Percentiles rank a stretch among this genome's conserved stretches.
These are phyloP conservation scores for Dasypolia templi DNA, from an alignment of 2,888 invertebrate genomes.

Conservation along the genomic window DNA sequence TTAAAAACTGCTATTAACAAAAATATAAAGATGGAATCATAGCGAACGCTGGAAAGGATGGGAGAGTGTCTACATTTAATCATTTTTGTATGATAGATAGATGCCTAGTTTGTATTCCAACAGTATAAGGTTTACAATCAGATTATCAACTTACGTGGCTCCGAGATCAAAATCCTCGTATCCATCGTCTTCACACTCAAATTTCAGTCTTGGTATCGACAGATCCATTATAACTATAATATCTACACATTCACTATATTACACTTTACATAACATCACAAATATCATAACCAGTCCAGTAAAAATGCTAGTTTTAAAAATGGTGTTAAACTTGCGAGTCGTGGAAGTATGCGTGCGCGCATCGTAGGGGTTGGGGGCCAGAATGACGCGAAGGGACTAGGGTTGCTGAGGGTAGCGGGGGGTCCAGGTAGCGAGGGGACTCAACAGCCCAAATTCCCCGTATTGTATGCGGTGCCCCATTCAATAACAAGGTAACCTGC, in stretches of 20 bases:
- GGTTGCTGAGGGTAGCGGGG: slow-evolving; percentile 61
- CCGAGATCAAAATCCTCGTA: slow-evolving; percentile 75
- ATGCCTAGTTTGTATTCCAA: neutral
- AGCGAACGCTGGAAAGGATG: neutral
- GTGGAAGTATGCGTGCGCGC: slow-evolving; percentile 78
- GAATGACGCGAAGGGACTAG: slow-evolving; percentile 72
- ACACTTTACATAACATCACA: slow-evolving; percentile 71
- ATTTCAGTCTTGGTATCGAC: slow-evolving; percentile 82
- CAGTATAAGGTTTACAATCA: slow-evolving; percentile 6
- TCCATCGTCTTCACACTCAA: slow-evolving; percentile 79
- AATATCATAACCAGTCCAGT: slow-evolving; percentile 72
- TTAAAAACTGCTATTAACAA: slow-evolving; percentile 21
- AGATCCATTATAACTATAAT: slow-evolving; percentile 82
- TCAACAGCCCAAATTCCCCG: slow-evolving; percentile 80
- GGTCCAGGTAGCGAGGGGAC: slow-evolving; percentile 83
- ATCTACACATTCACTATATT: slow-evolving; percentile 66
- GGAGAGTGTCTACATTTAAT: neutral
- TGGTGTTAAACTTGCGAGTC: slow-evolving; percentile 41
- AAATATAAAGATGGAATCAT: slow-evolving; percentile 31
- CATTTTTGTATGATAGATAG: neutral
- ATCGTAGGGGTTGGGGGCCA: slow-evolving; percentile 80
- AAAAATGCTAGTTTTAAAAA: slow-evolving; percentile 63
- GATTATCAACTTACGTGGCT: slow-evolving; percentile 68
- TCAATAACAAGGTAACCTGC: slow-evolving; percentile 75
- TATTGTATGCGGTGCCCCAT: slow-evolving; percentile 75